Evolutionary conservation across 2,888 invertebrate genomes (phyloP).

Genomic region (Ryuthela nishihirai): DNA sequence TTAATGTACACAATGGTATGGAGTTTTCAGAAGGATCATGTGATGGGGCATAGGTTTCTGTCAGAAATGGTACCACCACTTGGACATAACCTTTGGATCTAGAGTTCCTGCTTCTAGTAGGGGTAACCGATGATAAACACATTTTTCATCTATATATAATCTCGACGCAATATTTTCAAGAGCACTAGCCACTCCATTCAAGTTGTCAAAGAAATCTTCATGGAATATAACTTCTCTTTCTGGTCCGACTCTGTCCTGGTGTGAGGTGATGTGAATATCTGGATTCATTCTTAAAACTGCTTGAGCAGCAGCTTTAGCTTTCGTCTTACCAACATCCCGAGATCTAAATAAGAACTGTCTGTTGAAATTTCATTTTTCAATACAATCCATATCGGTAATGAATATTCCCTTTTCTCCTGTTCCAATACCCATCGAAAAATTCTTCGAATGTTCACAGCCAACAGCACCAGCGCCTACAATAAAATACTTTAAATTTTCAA

Average conservation of each 20-base stretch:
- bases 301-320: slow-evolving; percentile 83
- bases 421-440: slow-evolving; percentile 96
- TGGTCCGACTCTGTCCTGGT: slow-evolving; percentile 73
- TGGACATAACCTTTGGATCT: no score
- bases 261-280: slow-evolving; percentile 41
- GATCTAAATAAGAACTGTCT: slow-evolving; percentile 95
- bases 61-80: no score
- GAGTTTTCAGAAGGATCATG: slow-evolving; percentile 99
- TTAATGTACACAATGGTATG: slow-evolving; percentile 58
- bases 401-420: slow-evolving; percentile 58
- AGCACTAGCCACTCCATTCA: no score
- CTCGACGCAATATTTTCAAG: no score
- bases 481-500: slow-evolving; percentile 75
- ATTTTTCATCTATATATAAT: no score
- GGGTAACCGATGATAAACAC: no score
- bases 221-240: slow-evolving; percentile 93
- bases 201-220: slow-evolving; percentile 90
- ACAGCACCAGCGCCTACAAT: slow-evolving; percentile 62
- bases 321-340: slow-evolving; percentile 76
- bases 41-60: no score
- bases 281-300: slow-evolving; percentile 60
- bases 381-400: slow-evolving; percentile 98
- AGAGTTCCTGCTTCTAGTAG: no score
- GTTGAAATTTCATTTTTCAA: slow-evolving; percentile 97
- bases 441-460: slow-evolving; percentile 94